Conservation (phyloP, 2,888 invertebrate genomes). For the Lasius platythorax region DNA sequence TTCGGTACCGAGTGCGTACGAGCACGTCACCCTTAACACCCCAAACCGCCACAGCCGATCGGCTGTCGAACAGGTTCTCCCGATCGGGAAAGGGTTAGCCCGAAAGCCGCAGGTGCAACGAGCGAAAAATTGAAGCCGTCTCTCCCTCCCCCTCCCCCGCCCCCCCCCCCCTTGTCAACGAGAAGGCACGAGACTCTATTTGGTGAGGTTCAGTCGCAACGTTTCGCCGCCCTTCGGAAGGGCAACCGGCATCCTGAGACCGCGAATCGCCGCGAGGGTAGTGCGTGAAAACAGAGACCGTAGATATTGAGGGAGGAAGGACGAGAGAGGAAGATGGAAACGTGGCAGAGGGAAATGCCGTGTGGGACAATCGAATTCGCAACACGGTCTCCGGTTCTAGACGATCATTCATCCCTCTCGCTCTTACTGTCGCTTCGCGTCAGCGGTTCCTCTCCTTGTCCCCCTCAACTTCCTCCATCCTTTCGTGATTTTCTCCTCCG, state of each 20-base stretch:
- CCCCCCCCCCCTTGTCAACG: background rate
- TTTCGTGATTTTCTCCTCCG: slow-evolving; percentile 40
- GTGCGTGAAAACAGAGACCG: slow-evolving; percentile 64
- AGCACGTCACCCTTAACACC: slow-evolving; percentile 51
- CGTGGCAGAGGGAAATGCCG: slow-evolving; percentile 49
- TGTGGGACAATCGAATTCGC: slow-evolving; percentile 78
- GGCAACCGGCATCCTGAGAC: slow-evolving; percentile 60
- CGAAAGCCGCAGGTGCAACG: slow-evolving; percentile 79
- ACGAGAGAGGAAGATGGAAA: background rate
- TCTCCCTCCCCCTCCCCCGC: slow-evolving; percentile 26
- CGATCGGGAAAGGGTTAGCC: slow-evolving; percentile 52
- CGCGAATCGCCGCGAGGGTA: slow-evolving; percentile 60
- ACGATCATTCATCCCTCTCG: slow-evolving; percentile 61
- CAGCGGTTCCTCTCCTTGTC: slow-evolving; percentile 16
- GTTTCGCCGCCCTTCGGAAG: slow-evolving; percentile 54
- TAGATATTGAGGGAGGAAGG: slow-evolving; percentile 51
- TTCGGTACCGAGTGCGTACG: slow-evolving; percentile 35
- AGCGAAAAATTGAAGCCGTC: slow-evolving; percentile 79
- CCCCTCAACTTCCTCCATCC: slow-evolving; percentile 22
- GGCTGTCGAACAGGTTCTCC: slow-evolving; percentile 63
- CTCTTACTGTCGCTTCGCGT: slow-evolving; percentile 62
- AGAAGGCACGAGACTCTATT: slow-evolving; percentile 67
- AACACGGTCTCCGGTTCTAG: slow-evolving; percentile 65
- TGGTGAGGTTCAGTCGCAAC: slow-evolving; percentile 72
- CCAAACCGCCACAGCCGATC: slow-evolving; percentile 53